Percentiles rank a stretch among this genome's conserved stretches.
Conservation (phyloP, 2,113 vertebrate species). For the Anhinga rufa region DNA sequence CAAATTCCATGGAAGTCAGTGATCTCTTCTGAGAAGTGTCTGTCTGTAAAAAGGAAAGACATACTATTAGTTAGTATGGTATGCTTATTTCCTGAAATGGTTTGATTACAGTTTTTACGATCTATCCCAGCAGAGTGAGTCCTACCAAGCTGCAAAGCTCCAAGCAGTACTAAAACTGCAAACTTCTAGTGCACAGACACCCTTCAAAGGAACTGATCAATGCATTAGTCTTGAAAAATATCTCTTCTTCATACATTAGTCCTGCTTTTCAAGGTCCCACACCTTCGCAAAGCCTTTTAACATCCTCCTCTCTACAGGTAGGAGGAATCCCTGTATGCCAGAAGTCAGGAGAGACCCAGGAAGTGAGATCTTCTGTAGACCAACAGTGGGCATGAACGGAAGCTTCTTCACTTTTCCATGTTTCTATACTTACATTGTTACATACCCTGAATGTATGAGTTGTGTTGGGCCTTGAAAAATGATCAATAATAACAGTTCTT, state of each 20-base stretch:
- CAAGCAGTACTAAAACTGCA: not conserved
- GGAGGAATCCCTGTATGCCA: not conserved
- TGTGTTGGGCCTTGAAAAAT: conserved; percentile 77
- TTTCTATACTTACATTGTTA: not conserved
- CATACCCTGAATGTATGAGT: conserved; percentile 76
- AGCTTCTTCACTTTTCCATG: not conserved
- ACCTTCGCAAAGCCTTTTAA: not conserved
- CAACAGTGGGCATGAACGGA: not conserved
- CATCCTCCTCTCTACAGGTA: not conserved
- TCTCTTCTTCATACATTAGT: not conserved
- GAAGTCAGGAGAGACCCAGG: not conserved
- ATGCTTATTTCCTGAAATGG: not conserved
- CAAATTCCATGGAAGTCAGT: conserved; percentile 69
- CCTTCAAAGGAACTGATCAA: not conserved
- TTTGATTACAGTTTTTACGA: not conserved
- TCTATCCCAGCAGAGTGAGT: not conserved
- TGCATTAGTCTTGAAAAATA: not conserved
- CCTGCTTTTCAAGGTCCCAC: not conserved
- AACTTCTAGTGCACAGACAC: not conserved
- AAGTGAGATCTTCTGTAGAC: not conserved
- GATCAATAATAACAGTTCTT: conserved; percentile 48
- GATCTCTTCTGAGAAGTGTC: conserved; percentile 72
- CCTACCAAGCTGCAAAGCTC: not conserved
- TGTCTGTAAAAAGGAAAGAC: conserved; percentile 51
- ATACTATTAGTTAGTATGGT: not conserved